Evolutionary conservation across 2,888 invertebrate genomes (phyloP), one percentile per base, ranked within the genome.

Genomic region (Drosophila affinis): DNA sequence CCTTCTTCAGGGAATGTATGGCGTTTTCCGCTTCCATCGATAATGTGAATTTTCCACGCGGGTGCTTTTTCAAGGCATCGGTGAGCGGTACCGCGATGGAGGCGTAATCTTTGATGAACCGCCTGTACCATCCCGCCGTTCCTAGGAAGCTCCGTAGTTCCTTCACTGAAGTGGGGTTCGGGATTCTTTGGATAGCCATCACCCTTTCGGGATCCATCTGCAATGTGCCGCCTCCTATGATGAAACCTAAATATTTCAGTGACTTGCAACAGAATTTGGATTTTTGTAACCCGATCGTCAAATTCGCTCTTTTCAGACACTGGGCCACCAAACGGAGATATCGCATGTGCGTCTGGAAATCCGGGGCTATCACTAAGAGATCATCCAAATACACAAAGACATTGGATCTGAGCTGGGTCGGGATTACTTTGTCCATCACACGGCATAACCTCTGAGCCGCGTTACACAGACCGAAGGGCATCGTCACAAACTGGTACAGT

Each of bases 301-400:
- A 39, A 49, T 58, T 48, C 5, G 48, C 58, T 46, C 32, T 29
- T 21, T n/a, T 7, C 32, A 58, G 29, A 17, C 46, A 32, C 9
- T 47, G 10, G 0, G 58, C 48, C 6, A 49, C 34, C n/a, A 21
- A n/a, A n/a, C 39, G 14, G 1, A 54, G 18, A 14, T 54, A 54
- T 4, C 14, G 21, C 3, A 49, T 9, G n/a, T 55, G 24, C 3
- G 18, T 49, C 9, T 34, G 24, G 9, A 62, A 49, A 14, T 61
- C 34, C 4, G 61, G 54, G 34, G 44, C 54, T 3, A 44, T 27
- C 5, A 44, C 51, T 17, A 51, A 17, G 9, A 48, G 12, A 9
- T 60, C 60, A 14, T 60, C 18, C 9, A 53, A 6, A 9, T 60
- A 60, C 1, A 52, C 60, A 3, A 53, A 61, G 1, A 62, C 18